These are phyloP conservation scores for Antheraea pernyi DNA, from an alignment of 1,140 invertebrate species.

Conservation along the genomic window DNA sequence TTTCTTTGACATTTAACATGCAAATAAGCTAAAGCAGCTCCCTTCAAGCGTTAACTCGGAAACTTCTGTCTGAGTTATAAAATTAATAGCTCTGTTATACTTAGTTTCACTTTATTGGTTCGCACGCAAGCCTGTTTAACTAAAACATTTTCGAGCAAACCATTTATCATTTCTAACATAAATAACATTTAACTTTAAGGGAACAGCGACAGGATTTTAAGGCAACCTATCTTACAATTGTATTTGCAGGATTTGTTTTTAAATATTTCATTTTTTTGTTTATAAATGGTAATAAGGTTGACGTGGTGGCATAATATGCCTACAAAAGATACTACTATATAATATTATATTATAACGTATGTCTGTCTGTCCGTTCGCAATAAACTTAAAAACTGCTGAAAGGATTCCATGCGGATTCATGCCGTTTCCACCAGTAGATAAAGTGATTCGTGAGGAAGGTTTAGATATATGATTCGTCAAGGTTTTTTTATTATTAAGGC, in stretches of 20 bases:
- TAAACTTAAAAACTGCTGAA: too few relatives aligned
- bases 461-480: too few relatives aligned
- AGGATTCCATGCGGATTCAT: too few relatives aligned
- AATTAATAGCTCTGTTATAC: not conserved
- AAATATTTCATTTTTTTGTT: not conserved
- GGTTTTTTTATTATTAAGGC: too few relatives aligned
- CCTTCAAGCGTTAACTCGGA: not conserved
- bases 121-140: not conserved
- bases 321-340: too few relatives aligned
- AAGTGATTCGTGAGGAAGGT: too few relatives aligned
- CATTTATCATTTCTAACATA: conserved; percentile 1
- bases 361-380: too few relatives aligned
- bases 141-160: not conserved
- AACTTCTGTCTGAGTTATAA: not conserved
- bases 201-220: not conserved
- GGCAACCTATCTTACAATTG: not conserved
- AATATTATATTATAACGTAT: too few relatives aligned
- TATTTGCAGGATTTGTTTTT: not conserved
- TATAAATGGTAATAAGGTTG: too few relatives aligned
- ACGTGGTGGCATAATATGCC: too few relatives aligned
- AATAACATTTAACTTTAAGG: not conserved
- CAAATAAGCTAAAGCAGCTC: not conserved
- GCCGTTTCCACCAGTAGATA: too few relatives aligned
- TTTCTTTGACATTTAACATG: not conserved
- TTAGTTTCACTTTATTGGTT: conserved; percentile 2